phyloP scores from a whole-genome alignment of 2,797 vertebrate genomes.

The Malurus leucopterus region DNA sequence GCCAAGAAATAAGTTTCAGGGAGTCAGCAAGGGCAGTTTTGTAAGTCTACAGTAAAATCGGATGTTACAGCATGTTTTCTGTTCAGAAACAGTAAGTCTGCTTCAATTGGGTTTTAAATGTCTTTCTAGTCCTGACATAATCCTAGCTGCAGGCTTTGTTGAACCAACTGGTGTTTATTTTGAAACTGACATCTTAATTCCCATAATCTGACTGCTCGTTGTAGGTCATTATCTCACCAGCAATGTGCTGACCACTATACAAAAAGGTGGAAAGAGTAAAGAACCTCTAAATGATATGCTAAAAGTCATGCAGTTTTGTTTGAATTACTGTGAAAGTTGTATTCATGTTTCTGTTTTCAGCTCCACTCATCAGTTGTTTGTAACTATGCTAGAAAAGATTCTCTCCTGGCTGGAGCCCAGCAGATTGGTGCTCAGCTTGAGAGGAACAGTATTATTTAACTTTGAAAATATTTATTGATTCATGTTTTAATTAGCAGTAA shows the following conservation, averaged over 20 bases:
- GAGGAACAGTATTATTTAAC: constrained; percentile 72
- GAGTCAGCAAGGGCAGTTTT: not conserved
- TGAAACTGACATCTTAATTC: constrained; percentile 55
- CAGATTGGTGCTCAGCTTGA: constrained; percentile 72
- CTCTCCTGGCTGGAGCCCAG: constrained; percentile 63
- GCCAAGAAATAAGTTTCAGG: not conserved
- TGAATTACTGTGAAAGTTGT: constrained; percentile 57
- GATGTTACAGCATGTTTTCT: not conserved
- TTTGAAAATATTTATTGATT: constrained; percentile 74
- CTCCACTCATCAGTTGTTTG: constrained; percentile 66
- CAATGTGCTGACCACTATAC: constrained; percentile 23
- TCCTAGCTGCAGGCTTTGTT: constrained; percentile 56
- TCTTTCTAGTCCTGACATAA: constrained; percentile 42
- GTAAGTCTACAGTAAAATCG: not conserved
- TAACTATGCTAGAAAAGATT: constrained; percentile 67
- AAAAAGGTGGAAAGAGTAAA: constrained; percentile 18
- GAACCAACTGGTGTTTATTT: constrained; percentile 57
- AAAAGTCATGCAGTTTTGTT: constrained; percentile 32
- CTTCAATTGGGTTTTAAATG: constrained; percentile 33
- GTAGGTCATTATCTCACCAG: constrained; percentile 45
- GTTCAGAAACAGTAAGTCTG: constrained; percentile 18
- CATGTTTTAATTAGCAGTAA: constrained; percentile 71
- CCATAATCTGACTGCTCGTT: constrained; percentile 27
- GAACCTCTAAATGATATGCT: not conserved
- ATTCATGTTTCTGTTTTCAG: constrained; percentile 68